Evolutionary conservation across 2,797 vertebrate genomes (phyloP).

Genomic region (Yasuhikotakia modesta): DNA sequence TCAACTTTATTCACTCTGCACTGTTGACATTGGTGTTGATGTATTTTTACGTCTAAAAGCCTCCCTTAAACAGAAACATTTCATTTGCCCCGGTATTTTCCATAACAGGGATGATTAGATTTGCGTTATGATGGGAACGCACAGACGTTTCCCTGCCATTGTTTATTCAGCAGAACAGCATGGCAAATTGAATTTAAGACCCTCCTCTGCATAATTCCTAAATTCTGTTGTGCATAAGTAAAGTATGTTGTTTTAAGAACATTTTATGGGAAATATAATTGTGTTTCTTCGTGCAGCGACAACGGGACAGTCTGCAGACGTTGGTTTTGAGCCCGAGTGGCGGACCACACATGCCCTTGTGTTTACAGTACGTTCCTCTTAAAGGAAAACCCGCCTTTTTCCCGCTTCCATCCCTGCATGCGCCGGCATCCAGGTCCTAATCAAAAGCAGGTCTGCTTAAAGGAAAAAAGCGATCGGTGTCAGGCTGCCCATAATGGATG

Average conservation of each 20-base stretch:
- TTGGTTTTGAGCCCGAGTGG: background rate
- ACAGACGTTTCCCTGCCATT: conserved; percentile 24
- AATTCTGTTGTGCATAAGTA: background rate
- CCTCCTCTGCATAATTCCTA: conserved; percentile 28
- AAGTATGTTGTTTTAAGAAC: conserved; percentile 32
- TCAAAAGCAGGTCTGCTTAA: conserved; percentile 35
- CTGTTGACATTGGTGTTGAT: conserved; percentile 37
- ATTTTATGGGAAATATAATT: conserved; percentile 25
- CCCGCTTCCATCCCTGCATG: conserved; percentile 14
- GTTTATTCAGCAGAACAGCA: conserved; percentile 34
- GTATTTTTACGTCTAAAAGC: conserved; percentile 42
- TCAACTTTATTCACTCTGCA: conserved; percentile 14
- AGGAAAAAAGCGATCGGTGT: conserved; percentile 42
- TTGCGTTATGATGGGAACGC: conserved; percentile 37
- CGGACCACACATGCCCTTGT: conserved; percentile 29
- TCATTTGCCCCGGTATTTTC: conserved; percentile 35
- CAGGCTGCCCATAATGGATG: conserved; percentile 45
- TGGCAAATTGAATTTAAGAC: conserved; percentile 34
- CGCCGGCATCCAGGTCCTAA: background rate
- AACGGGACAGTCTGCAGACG: conserved; percentile 1
- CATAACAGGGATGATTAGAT: conserved; percentile 33
- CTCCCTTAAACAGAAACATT: conserved; percentile 46
- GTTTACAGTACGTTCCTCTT: conserved; percentile 30
- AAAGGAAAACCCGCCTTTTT: conserved; percentile 8
- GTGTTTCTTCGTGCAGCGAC: conserved; percentile 23